Base-by-base conservation (phyloP, 2,797 vertebrate species). In the Phaenicophaeus curvirostris region DNA sequence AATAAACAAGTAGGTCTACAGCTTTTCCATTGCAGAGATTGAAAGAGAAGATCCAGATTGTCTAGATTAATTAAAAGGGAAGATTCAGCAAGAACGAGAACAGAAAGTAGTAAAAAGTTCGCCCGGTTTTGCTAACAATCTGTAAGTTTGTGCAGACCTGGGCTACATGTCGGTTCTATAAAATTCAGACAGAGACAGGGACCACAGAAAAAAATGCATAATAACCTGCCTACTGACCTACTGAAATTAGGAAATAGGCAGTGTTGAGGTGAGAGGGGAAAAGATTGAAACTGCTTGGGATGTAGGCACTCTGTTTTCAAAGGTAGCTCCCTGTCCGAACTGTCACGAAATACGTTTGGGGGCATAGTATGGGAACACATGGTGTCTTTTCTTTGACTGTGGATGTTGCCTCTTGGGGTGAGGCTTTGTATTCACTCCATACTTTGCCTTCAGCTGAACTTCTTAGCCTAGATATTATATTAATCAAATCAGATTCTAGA, bases 1-100 rank as follows among this genome's bases (percentile, higher is more conserved):
- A 79, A 87, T 63, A 77, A 69, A 21, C 74, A 42, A 74, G 42
- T 66, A 80, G 58, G 87, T 89, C 53, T 80, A 9, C 16, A 28
- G 25, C 19, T 82, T 93, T 94, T 85, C 16, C 6, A 6, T 63
- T 5, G 1, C 1, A 39, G 48, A 31, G 24, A 19, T 24, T 50
- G 35, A 87, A 85, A 73, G 23, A 19, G 8, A 77, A 21, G 44
- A 77, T 76, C 37, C 28, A n/a, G 35, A 31, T 80, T 67, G 14
- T 80, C 61, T 21, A 11, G 42, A 44, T 44, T 44, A 18, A 44
- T 44, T 44, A 42, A 44, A 44, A 17, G 42, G 35, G 13, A 73
- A 67, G 48, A 73, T 66, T 69, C 10, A 10, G 8, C 35, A 82
- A 66, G 51, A 82, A 55, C 37, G 75, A 8, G 6, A 89, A 67